Percentiles rank a stretch among this genome's conserved stretches.
These are phyloP conservation scores for Vanessa atalanta DNA, from an alignment of 1,140 invertebrate species.

Conservation along the genomic window DNA sequence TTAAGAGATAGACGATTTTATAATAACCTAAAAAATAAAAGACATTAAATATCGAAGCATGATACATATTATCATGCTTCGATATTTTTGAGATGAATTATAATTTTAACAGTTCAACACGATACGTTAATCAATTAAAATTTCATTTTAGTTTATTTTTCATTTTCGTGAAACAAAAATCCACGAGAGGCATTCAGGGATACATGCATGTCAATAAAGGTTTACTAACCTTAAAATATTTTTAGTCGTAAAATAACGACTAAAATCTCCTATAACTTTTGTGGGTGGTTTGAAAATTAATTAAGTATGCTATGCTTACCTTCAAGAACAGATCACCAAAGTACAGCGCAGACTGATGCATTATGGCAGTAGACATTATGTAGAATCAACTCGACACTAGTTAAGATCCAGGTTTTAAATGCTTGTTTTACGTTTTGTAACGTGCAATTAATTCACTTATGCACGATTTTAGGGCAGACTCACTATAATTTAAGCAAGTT, in stretches of 20 bases:
- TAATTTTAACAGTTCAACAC: not conserved
- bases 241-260: no score
- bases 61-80: no score
- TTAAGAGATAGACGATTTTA: no score
- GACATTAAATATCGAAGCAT: not conserved
- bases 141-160: not conserved
- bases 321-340: conserved; percentile 80
- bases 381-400: conserved; percentile 68
- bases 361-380: conserved; percentile 81
- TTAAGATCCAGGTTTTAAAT: conserved; percentile 68
- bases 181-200: not conserved
- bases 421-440: conserved; percentile 51
- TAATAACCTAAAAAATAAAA: not conserved
- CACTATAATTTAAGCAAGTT: conserved; percentile 72
- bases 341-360: conserved; percentile 80
- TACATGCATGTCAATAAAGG: not conserved
- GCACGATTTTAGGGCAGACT: conserved; percentile 67
- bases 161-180: not conserved
- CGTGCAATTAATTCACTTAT: conserved; percentile 70
- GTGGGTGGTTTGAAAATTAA: not conserved
- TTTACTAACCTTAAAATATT: not conserved
- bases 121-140: not conserved
- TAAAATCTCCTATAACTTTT: not conserved
- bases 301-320: conserved; percentile 57
- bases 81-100: no score